phyloP scores from a whole-genome alignment of 2,113 vertebrate species.

The Nicator chloris region DNA sequence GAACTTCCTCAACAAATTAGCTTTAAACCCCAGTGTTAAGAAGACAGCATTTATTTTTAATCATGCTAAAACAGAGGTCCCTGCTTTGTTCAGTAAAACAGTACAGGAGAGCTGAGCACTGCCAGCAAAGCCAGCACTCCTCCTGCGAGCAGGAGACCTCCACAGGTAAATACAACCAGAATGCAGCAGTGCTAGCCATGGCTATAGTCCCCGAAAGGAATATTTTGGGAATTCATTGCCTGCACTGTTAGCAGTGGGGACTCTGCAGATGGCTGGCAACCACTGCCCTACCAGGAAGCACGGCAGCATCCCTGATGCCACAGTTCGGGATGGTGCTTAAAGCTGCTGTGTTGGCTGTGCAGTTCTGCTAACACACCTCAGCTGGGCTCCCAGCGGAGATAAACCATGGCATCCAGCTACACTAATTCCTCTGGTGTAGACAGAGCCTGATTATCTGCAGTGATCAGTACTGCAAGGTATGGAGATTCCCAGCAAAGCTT shows the following conservation, averaged over 20 bases:
- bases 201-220: background rate
- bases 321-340: background rate
- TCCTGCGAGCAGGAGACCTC: background rate
- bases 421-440: background rate
- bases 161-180: background rate
- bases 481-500: background rate
- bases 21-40: background rate
- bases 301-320: background rate
- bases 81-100: background rate
- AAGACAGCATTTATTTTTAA: background rate
- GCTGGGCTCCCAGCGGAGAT: background rate
- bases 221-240: background rate
- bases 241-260: background rate
- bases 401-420: background rate
- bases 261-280: background rate
- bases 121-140: background rate
- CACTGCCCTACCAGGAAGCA: background rate
- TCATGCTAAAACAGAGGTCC: background rate
- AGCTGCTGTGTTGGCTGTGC: rapidly evolving
- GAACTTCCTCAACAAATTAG: background rate
- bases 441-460: slow-evolving; percentile 28
- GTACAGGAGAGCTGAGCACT: background rate
- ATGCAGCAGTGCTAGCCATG: background rate
- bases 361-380: background rate
- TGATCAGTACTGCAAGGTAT: background rate